These are phyloP conservation scores for Coptotermes formosanus DNA, from an alignment of 1,140 invertebrate genomes.

Conservation along the genomic window DNA sequence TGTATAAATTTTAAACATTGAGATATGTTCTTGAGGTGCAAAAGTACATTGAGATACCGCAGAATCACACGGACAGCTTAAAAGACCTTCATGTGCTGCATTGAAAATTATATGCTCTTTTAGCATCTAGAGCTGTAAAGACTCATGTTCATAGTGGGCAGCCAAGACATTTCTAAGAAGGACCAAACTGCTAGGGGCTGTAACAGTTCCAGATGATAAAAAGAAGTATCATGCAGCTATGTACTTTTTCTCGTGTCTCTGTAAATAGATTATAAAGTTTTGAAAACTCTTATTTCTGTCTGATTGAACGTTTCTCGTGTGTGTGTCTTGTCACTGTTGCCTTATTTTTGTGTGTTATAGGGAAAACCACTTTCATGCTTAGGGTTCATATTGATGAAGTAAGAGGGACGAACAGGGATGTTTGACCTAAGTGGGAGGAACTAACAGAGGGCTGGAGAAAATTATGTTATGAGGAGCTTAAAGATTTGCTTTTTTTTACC, in stretches of 20 bases:
- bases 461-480: too few relatives aligned
- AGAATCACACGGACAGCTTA: not conserved
- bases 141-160: too few relatives aligned
- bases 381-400: too few relatives aligned
- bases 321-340: not conserved
- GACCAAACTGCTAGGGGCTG: not conserved
- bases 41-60: too few relatives aligned
- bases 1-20: constrained; percentile 2
- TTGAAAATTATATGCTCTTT: not conserved
- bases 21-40: not conserved
- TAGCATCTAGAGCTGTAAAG: not conserved
- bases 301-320: not conserved
- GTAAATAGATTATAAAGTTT: not conserved
- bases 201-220: not conserved
- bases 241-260: not conserved
- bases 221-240: not conserved
- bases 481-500: too few relatives aligned
- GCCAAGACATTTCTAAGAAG: too few relatives aligned
- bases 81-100: not conserved
- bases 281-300: not conserved
- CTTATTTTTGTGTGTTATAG: not conserved
- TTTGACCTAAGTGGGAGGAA: too few relatives aligned
- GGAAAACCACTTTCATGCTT: not conserved
- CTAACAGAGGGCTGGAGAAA: too few relatives aligned
- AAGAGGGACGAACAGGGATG: too few relatives aligned